Conservation (phyloP, 2,113 vertebrate species). For the Labrus mixtus region DNA sequence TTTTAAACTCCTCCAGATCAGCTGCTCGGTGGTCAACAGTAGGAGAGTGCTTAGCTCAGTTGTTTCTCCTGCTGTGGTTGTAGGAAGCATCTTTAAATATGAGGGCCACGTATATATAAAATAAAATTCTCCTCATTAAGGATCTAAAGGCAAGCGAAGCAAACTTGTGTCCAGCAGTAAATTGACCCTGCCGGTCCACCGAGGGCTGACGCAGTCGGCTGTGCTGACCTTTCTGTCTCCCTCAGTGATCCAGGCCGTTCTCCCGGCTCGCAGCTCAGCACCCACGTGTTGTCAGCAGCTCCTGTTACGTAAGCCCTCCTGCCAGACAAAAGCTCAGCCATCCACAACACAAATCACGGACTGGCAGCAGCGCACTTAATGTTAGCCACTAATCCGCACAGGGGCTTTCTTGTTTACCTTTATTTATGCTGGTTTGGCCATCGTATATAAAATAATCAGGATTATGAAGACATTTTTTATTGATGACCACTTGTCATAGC, state of each 20-base stretch:
- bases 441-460: neutral
- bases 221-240: conserved; percentile 68
- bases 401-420: conserved; percentile 12
- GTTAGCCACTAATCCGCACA: conserved; percentile 49
- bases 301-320: conserved; percentile 76
- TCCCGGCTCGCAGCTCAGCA: conserved; percentile 66
- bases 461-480: neutral
- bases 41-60: neutral
- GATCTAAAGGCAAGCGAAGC: neutral
- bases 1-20: neutral
- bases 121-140: neutral
- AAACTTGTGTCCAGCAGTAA: conserved; percentile 19
- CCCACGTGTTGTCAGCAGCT: conserved; percentile 79
- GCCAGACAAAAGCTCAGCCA: conserved; percentile 78
- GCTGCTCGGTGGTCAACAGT: conserved; percentile 4
- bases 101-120: neutral
- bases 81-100: neutral
- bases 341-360: conserved; percentile 69
- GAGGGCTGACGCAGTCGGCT: conserved; percentile 39
- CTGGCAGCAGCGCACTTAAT: conserved; percentile 37
- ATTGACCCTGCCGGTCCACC: conserved; percentile 32
- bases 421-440: neutral
- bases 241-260: conserved; percentile 68
- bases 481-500: no score
- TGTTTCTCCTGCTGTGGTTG: neutral